Base-by-base conservation (phyloP, 2,797 vertebrate genomes). In the Gephyroberyx darwinii region DNA sequence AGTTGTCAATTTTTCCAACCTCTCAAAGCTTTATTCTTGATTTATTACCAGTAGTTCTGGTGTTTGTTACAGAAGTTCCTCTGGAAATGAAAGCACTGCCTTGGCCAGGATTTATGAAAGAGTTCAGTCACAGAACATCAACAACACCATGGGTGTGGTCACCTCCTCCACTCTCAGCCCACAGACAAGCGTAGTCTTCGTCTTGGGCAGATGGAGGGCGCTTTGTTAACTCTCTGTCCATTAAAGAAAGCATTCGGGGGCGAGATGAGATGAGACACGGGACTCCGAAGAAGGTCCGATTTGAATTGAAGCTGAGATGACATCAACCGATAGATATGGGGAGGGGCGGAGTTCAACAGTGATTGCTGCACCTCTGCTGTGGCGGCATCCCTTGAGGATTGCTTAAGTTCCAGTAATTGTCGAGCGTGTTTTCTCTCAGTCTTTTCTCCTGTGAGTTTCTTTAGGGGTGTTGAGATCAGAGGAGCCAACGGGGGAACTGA, bases 221-320 rank as follows among this genome's bases (percentile, higher is more conserved):
- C 59, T 30, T n/a, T 5, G 41, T 56, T 48, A 35, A 22, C 14
- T 75, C 30, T 45, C 13, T 5, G 55, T 77, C 63, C 70, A 22
- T 69, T 81, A 51, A 62, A 77, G 66, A 77, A 52, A 52, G 66
- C 84, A 70, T 69, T 65, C 55, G 71, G 59, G 62, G 74, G 69
- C 65, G 74, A 67, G 82, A 75, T 73, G 67, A 63, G 57, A 80
- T 70, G 69, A 77, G 26, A 35, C 33, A 55, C 19, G 22, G 58
- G 65, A 71, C 53, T 78, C 64, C 66, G 53, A 41, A 50, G 55
- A 73, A 61, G 56, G n/a, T 60, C 68, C 75, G 55, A 30, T 69
- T 74, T 74, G 63, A 72, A 74, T 74, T 76, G 53, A 51, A 68
- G 52, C 67, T 71, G 65, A 66, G 58, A 81, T 48, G 66, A 71